Evolutionary conservation across 2,888 invertebrate genomes (phyloP).

Genomic region (Caenorhabditis sp.): DNA sequence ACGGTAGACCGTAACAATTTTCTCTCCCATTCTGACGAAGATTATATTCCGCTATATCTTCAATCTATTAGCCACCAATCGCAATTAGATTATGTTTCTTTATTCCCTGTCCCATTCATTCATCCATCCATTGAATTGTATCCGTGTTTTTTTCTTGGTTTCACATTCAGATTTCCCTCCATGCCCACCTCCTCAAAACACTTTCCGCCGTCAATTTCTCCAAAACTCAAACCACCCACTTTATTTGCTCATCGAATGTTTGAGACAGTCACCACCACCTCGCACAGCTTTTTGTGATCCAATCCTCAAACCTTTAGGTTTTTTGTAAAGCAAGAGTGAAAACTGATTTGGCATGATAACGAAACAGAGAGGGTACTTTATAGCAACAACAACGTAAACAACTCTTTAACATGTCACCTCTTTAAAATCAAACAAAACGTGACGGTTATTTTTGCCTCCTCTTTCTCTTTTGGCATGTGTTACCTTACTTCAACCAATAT

Average conservation of each 20-base stretch:
- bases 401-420: conserved; percentile 25
- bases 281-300: conserved; percentile 59
- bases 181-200: conserved; percentile 47
- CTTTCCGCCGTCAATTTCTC: conserved; percentile 42
- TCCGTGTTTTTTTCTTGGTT: not conserved
- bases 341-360: not conserved
- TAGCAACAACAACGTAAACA: conserved; percentile 1
- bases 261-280: conserved; percentile 58
- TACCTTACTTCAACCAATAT: conserved; percentile 8
- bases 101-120: conserved; percentile 1
- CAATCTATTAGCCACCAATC: conserved; percentile 6
- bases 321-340: not conserved
- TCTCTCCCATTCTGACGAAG: not conserved
- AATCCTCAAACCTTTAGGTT: conserved; percentile 36
- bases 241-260: conserved; percentile 63
- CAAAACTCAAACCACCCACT: conserved; percentile 55
- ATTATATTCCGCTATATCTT: not conserved
- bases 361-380: not conserved
- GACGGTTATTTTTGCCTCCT: conserved; percentile 44
- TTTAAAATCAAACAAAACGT: conserved; percentile 36
- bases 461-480: conserved; percentile 1
- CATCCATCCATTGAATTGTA: conserved; percentile 1
- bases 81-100: conserved; percentile 28
- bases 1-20: not conserved
- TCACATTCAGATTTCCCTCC: conserved; percentile 26